Evolutionary conservation across 2,888 invertebrate genomes (phyloP), one percentile per base, ranked within the genome.

Genomic region (Imbricaverruca yamaguchii): DNA sequence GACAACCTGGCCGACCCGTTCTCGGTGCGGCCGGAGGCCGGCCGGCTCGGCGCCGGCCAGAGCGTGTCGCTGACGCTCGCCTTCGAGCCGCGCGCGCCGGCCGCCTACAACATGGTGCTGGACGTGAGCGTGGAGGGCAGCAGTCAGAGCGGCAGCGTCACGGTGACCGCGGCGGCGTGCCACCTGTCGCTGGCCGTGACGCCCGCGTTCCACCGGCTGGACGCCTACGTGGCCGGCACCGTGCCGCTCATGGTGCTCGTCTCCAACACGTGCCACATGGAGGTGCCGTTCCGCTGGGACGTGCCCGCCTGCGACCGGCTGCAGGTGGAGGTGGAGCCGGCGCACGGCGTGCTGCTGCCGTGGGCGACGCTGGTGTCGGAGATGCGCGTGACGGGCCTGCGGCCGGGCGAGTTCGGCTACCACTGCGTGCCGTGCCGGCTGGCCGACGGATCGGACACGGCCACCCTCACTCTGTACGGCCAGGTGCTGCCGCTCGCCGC

Each of bases 41-140:
- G 83, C 53, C 82, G 84, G 63, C 81, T 83, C 25, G 82, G 83
- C 39, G 85, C 81, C 83, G 83, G 83, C 59, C 85, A 90, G 81
- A 91, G 91, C 74, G 95, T 95, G 87, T 94, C 94, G 86, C 90
- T 93, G 82, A 91, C 91, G 85, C 89, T 95, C 80, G 94, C 94
- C 93, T 91, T 91, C 0, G 95, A 95, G 86, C 89, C 95, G 25
- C 92, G 93, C 0, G 92, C 93, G 86, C 94, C 95, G 80, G 92
- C 94, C 85, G 89, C 95, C 85, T 94, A 93, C 87, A 89, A 94
- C 80, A 94, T 95, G 87, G 90, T 94, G 81, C 90, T 94, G 85
- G 90, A 94, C 83, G 93, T 93, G 83, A 93, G 91, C 87, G 92
- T 91, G 84, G 85, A 86, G 84, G 82, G 84, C 82, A 82, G 85